These are phyloP conservation scores for Anoncus sp. DNA, from an alignment of 2,888 invertebrate genomes.

Conservation along the genomic window DNA sequence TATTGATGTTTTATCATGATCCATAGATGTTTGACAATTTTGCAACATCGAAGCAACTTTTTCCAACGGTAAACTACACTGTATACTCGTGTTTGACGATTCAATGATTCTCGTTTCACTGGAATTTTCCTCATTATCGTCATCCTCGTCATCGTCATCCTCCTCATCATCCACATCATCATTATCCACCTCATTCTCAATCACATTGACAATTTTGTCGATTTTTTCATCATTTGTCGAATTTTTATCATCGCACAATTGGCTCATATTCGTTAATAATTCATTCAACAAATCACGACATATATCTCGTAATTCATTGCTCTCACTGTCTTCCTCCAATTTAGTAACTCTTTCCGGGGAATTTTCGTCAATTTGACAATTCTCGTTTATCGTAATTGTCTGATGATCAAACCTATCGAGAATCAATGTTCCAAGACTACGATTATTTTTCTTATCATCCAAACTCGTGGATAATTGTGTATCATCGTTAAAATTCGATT, in stretches of 20 bases:
- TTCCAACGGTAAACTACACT: slow-evolving; percentile 80
- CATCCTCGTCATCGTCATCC: not conserved
- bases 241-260: slow-evolving; percentile 65
- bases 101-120: slow-evolving; percentile 12
- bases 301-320: slow-evolving; percentile 70
- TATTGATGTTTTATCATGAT: slow-evolving; percentile 20
- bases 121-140: not conserved
- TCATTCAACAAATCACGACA: slow-evolving; percentile 77
- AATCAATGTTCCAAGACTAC: slow-evolving; percentile 73
- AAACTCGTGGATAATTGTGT: not conserved
- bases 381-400: not conserved
- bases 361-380: not conserved
- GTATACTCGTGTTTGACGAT: slow-evolving; percentile 72
- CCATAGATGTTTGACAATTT: slow-evolving; percentile 70
- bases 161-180: not conserved
- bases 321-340: slow-evolving; percentile 36
- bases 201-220: too few species aligned
- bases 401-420: slow-evolving; percentile 75
- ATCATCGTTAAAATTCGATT: not conserved
- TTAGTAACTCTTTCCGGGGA: not conserved
- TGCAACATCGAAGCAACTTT: slow-evolving; percentile 79
- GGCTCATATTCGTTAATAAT: slow-evolving; percentile 74
- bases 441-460: slow-evolving; percentile 47
- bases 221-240: slow-evolving; percentile 35
- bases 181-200: too few species aligned